Base-by-base conservation (phyloP, 1,140 invertebrate species). In the Drosophila varians region DNA sequence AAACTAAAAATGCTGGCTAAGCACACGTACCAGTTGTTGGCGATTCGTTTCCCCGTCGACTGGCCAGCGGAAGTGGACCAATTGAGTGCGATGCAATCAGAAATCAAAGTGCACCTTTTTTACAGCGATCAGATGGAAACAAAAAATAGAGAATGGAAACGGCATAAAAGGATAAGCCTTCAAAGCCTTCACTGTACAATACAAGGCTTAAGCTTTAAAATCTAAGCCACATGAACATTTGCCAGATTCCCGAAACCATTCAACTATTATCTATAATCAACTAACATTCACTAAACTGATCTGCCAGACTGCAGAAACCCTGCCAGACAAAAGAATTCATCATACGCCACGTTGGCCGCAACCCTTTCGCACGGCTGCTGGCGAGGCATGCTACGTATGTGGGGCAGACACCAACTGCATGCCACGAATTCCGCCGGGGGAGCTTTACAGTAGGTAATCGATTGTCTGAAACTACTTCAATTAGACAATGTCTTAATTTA, bases 271-370 rank as follows among this genome's bases (percentile, higher is more conserved):
- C 25, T 9, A n/a, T 64, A 64, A 61, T 61, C 55, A 61, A 64
- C 42, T 48, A 38, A 21, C 56, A 31, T 45, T 42, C n/a, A 31
- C 31, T 45, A 51, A 43, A 76, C 64, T 65, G 71, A 70, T 80
- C 43, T 49, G 61, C 47, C 16, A 52, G 28, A 21, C 55, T 38
- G 31, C 36, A 51, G 57, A 64, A 48, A 55, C 57, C 34, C 64
- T 53, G 28, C 8, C 58, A 65, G 60, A 66, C 61, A 64, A 58
- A 61, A 62, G 83, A 84, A 79, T 84, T 79, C 72, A 79, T 84
- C 80, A 84, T 86, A 86, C 80, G 80, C 80, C 80, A 83, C 80
- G 77, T 73, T 84, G 80, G 66, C 65, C 80, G 26, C 51, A 74
- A 65, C 58, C 36, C 47, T 56, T 72, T 49, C 25, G 42, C 47